Conservation (phyloP, 2,888 invertebrate species). For the Lasioglossum calceatum region DNA sequence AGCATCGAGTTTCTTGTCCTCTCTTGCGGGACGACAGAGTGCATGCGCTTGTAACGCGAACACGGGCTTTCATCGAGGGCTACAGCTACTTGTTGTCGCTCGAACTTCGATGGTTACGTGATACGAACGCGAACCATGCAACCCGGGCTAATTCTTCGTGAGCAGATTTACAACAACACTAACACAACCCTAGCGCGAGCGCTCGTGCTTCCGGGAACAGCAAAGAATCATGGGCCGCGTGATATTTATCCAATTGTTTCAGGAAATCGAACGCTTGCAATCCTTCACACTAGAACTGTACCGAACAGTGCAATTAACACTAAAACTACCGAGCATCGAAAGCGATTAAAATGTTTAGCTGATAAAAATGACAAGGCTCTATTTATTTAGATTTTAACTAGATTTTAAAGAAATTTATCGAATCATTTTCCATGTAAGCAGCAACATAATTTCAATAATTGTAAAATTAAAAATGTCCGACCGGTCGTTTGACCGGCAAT, state of each 20-base stretch:
- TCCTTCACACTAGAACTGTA: not conserved
- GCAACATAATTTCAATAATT: too few species aligned
- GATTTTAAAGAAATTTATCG: too few species aligned
- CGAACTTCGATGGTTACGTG: conserved; percentile 7
- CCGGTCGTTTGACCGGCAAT: too few species aligned
- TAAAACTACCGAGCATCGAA: too few species aligned
- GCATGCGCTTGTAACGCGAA: conserved; percentile 10
- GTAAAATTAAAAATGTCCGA: too few species aligned
- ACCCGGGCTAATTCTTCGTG: conserved; percentile 5
- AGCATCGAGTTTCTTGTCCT: not conserved
- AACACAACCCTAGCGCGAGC: not conserved
- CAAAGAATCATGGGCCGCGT: not conserved
- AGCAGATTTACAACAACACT: not conserved
- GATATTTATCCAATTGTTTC: not conserved
- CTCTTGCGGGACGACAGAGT: not conserved
- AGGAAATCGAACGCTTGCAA: not conserved
- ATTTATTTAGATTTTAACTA: too few species aligned
- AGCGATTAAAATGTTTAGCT: too few species aligned
- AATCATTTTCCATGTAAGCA: too few species aligned
- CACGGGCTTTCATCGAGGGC: not conserved
- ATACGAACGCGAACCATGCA: conserved; percentile 8
- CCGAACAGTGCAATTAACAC: too few species aligned
- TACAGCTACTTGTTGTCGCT: not conserved
- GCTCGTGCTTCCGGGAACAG: not conserved
- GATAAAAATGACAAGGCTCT: too few species aligned